Percentiles rank a stretch among this genome's conserved stretches.
These are phyloP conservation scores for Chelonus insularis DNA, from an alignment of 1,140 invertebrate genomes.

Conservation along the genomic window DNA sequence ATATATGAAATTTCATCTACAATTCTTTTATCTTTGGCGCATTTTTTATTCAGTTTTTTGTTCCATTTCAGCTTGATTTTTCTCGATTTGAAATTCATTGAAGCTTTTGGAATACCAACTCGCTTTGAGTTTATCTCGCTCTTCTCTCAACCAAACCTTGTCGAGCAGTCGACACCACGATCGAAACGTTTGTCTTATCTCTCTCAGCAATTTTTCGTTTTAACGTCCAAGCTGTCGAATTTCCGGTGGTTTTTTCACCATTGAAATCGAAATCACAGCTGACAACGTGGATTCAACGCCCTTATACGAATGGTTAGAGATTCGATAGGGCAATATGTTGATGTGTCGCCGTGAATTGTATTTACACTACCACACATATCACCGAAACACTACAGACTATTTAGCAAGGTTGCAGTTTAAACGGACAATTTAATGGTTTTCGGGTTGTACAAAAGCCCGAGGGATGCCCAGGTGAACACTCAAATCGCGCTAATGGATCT, in stretches of 20 bases:
- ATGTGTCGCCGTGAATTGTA: constrained; percentile 7
- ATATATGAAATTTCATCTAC: not conserved
- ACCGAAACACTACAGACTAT: constrained; percentile 2
- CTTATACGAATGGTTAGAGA: not conserved
- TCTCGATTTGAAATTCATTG: too few species aligned
- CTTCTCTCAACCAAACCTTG: not conserved
- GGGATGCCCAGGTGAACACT: not conserved
- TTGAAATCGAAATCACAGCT: constrained; percentile 23
- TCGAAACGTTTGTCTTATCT: constrained; percentile 5
- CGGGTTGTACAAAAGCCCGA: constrained; percentile 16
- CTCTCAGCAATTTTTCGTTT: constrained; percentile 13
- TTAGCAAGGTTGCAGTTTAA: constrained; percentile 19
- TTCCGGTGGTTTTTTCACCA: constrained; percentile 20
- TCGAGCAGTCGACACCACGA: not conserved
- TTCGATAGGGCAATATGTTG: not conserved
- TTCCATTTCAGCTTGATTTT: too few species aligned
- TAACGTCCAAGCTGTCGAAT: constrained; percentile 9
- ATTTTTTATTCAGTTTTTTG: too few species aligned
- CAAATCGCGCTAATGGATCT: constrained; percentile 26
- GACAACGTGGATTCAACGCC: not conserved
- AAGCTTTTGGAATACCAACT: too few species aligned
- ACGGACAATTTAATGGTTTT: constrained; percentile 28
- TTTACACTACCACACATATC: constrained; percentile 2
- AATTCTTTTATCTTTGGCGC: not conserved
- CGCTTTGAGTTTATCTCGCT: too few species aligned